A percentile compares a stretch with the other conserved stretches of the same genome.
Evolutionary conservation across 92 coral and sea anemone species (phyloP).

Genomic region (Epizoanthus ramosus): DNA sequence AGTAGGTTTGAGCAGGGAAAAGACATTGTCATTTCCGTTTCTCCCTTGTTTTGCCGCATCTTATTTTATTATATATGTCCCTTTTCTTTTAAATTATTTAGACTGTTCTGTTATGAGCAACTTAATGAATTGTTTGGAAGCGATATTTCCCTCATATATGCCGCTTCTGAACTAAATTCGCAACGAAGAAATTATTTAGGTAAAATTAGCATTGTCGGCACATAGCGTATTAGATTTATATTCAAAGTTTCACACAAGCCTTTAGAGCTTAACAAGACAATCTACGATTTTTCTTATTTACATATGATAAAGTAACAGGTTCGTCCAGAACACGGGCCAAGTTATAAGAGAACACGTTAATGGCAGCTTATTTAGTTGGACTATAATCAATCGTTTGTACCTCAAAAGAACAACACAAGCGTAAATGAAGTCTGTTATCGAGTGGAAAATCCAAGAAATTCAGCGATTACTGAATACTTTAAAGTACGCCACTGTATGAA

Average conservation of each 20-base stretch:
- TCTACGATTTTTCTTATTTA: neutral
- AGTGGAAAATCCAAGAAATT: neutral
- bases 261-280: neutral
- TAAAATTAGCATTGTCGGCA: neutral
- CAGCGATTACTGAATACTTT: too few species aligned
- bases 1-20: too few species aligned
- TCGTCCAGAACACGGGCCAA: slow-evolving; percentile 9
- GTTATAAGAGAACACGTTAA: neutral
- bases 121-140: neutral
- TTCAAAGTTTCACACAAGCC: neutral
- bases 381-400: neutral
- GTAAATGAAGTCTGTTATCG: neutral
- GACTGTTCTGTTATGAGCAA: slow-evolving; percentile 2
- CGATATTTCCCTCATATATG: neutral
- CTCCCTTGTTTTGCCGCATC: too few species aligned
- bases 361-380: neutral
- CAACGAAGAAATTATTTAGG: neutral
- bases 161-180: slow-evolving; percentile 1
- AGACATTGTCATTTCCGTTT: too few species aligned
- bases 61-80: neutral
- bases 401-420: neutral
- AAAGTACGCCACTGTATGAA: neutral
- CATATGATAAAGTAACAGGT: slow-evolving; percentile 1
- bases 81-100: neutral
- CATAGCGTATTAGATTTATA: too few species aligned